Base-by-base conservation (phyloP, 2,113 vertebrate species). In the Labeo rohita region DNA sequence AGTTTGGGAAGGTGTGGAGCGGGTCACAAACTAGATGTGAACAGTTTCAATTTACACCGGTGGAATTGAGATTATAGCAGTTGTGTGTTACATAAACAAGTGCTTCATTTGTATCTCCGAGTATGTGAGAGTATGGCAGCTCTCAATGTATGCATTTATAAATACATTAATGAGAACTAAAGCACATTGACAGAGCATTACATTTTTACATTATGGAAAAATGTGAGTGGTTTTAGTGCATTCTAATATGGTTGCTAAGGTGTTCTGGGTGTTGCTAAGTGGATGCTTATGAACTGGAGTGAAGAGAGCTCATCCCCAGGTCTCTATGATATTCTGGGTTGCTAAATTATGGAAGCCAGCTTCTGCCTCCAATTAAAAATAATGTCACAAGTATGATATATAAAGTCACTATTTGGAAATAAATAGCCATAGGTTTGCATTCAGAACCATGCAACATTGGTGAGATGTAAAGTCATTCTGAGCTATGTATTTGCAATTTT, bases 71-170 rank as follows among this genome's bases (percentile, higher is more conserved):
- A 87, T 89, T 89, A 89, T 70, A 82, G 66, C 56, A 43, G 72
- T 43, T 56, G 73, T 84, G 47, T 36, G 47, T 80, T 87, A 87
- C 77, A 76, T 87, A 84, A 87, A 82, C 70, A 84, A 70, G 23
- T 34, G 28, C 23, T 65, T 18, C 6, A 83, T 83, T 39, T 70
- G 36, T 70, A 54, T 83, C 13, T 34, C 9, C 4, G 15, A 36
- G 76, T 75, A 70, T 83, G 80, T 79, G 66, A 82, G 65, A 75
- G 16, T 68, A 52, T 28, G 61, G 21, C 13, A 84, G 85, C 36
- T 7, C n/a, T 52, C n/a, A 59, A 61, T 0, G 2, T 23, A 49
- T 49, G 49, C 21, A 2, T 49, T 75, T n/a, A 49, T 6, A 75
- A 15, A n/a, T 15, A 16, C 45, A 74, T 74, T 47, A 47, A 74